phyloP scores from a whole-genome alignment of 2,888 invertebrate species.

The Phasia obesa region DNA sequence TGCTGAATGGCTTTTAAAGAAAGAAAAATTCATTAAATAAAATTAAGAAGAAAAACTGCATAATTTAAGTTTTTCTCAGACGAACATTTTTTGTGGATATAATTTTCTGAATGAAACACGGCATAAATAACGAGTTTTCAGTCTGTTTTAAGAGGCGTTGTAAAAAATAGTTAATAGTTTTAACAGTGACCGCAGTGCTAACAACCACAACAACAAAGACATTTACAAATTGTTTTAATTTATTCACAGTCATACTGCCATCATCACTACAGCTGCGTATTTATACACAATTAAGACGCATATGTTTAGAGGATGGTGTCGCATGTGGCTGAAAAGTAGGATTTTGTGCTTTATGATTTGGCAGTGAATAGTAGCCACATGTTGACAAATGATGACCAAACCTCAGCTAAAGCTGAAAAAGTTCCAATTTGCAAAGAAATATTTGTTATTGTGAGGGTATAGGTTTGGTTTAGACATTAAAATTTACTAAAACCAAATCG shows the following conservation, averaged over 20 bases:
- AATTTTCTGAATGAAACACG: conserved; percentile 7
- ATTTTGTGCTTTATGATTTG: conserved; percentile 38
- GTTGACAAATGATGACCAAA: neutral
- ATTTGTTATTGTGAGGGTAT: conserved; percentile 6
- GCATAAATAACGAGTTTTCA: conserved; percentile 41
- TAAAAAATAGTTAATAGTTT: conserved; percentile 41
- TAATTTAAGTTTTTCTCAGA: conserved; percentile 27
- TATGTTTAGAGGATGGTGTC: conserved; percentile 43
- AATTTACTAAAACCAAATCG: too few relatives aligned
- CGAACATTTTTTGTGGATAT: neutral
- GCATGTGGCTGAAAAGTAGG: conserved; percentile 42
- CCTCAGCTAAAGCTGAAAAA: conserved; percentile 7
- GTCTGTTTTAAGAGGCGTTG: neutral
- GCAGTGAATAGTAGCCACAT: conserved; percentile 7
- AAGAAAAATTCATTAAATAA: conserved; percentile 20
- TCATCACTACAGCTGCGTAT: conserved; percentile 37
- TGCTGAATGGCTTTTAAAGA: conserved; percentile 21
- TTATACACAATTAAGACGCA: conserved; percentile 9
- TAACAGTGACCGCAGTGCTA: conserved; percentile 33
- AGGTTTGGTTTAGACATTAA: too few relatives aligned
- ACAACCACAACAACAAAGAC: conserved; percentile 15
- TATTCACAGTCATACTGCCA: conserved; percentile 51
- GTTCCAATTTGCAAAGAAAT: conserved; percentile 7
- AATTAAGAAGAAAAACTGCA: conserved; percentile 17
- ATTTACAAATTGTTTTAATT: conserved; percentile 43